These are phyloP conservation scores for Poeciliopsis prolifica DNA, from an alignment of 2,113 vertebrate species.

Conservation along the genomic window DNA sequence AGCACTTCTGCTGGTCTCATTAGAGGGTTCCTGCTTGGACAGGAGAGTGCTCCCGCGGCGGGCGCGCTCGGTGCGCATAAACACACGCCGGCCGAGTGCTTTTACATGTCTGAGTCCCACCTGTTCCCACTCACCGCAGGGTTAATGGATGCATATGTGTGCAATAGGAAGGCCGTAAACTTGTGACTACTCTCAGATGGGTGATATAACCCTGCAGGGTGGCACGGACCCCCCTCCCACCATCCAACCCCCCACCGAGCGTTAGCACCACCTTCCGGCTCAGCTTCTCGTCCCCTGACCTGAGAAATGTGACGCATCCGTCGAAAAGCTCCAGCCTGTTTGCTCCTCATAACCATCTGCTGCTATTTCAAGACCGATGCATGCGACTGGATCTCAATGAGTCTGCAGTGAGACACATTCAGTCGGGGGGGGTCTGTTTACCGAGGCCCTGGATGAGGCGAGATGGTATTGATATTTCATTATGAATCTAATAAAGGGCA, in stretches of 20 bases:
- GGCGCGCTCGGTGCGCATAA: slow-evolving; percentile 1
- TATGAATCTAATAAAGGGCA: slow-evolving; percentile 76
- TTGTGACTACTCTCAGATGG: slow-evolving; percentile 58
- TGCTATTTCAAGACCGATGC: slow-evolving; percentile 55
- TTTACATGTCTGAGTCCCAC: slow-evolving; percentile 45
- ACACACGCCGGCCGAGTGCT: not conserved
- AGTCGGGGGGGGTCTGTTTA: slow-evolving; percentile 56
- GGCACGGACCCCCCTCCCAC: not conserved
- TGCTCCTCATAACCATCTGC: slow-evolving; percentile 45
- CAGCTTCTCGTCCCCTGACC: slow-evolving; percentile 40
- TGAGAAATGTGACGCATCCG: slow-evolving; percentile 20
- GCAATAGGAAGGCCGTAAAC: slow-evolving; percentile 54
- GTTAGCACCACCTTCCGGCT: slow-evolving; percentile 71
- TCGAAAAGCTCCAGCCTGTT: slow-evolving; percentile 43
- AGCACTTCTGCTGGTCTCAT: slow-evolving; percentile 63
- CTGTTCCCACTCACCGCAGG: slow-evolving; percentile 54
- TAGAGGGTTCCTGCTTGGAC: slow-evolving; percentile 54
- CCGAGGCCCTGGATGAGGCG: slow-evolving; percentile 57
- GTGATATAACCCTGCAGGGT: slow-evolving; percentile 56
- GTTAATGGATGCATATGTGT: slow-evolving; percentile 44
- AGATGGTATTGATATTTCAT: slow-evolving; percentile 79
- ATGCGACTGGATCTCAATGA: slow-evolving; percentile 53
- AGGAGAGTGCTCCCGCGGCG: slow-evolving; percentile 28
- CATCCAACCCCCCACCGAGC: slow-evolving; percentile 20
- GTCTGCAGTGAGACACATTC: slow-evolving; percentile 49